Evolutionary conservation across 2,113 vertebrate genomes (phyloP), one percentile per base, ranked within the genome.

Genomic region (Atractosteus spatula): DNA sequence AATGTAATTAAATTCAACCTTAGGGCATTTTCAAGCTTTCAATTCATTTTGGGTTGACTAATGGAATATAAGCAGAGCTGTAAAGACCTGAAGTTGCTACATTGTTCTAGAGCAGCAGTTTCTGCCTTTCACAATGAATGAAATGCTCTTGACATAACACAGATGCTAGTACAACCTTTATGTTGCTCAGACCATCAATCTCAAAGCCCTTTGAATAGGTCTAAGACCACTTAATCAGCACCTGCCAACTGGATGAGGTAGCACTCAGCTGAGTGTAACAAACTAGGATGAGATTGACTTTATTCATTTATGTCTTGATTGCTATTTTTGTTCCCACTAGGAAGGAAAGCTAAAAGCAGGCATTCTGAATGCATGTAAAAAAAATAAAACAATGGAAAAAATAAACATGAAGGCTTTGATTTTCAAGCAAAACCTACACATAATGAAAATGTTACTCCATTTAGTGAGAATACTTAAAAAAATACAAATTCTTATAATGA

Each of bases 161-260:
- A 86, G 83, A 83, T 83, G 81, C 78, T 80, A n/a, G 68, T 17
- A 55, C 65, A 72, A 77, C 77, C 43, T 74, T 72, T 45, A 7
- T 11, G 55, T 68, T 65, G 77, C 68, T 45, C 72, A 41, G 75
- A 72, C 82, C 81, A 82, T 85, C 86, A 83, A 79, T 84, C 76
- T 62, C 74, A 69, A 41, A 64, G 72, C 54, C 64, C 8, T 66
- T 75, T 84, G 78, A 82, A 78, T 79, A 67, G 62, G 65, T 68
- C 76, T 78, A 16, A 76, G 77, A 71, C 72, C 76, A 81, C 75
- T 80, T 79, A 80, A 83, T 88, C 86, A 79, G 13, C 3, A 72
- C 54, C 81, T 86, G 83, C 79, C 85, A 78, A 41, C 43, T 63
- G 74, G 70, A 83, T 78, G 73, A 72, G 57, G 68, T 71, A 17